phyloP scores from a whole-genome alignment of 2,113 vertebrate genomes.

The Lophura nycthemera region DNA sequence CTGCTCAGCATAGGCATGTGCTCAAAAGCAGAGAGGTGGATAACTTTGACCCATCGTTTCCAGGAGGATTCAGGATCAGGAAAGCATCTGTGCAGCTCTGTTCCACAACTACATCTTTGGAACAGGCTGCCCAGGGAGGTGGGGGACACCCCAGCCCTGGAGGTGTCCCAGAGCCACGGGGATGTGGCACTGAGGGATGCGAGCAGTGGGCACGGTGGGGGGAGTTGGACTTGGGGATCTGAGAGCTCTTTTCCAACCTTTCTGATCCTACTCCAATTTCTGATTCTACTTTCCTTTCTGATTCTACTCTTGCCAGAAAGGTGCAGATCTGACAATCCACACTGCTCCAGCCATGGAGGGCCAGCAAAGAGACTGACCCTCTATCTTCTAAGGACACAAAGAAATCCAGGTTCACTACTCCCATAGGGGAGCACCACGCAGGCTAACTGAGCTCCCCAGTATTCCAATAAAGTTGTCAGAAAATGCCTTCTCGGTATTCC shows the following conservation, averaged over 20 bases:
- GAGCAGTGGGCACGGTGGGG: too few species aligned
- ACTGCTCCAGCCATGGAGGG: too few species aligned
- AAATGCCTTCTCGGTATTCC: background rate
- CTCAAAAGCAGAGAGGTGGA: background rate
- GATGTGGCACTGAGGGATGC: too few species aligned
- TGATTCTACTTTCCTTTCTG: too few species aligned
- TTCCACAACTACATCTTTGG: background rate
- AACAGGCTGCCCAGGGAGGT: too few species aligned
- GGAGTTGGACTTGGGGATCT: too few species aligned
- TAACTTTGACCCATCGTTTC: fast-evolving
- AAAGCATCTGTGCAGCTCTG: background rate
- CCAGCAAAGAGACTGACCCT: background rate
- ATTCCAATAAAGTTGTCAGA: background rate
- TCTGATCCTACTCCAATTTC: too few species aligned
- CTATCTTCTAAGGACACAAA: background rate
- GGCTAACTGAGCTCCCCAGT: background rate
- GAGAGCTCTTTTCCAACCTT: too few species aligned
- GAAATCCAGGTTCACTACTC: background rate
- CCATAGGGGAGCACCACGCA: background rate
- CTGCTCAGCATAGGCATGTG: background rate
- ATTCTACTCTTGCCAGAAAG: background rate
- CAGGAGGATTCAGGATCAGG: background rate
- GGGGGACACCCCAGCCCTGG: too few species aligned
- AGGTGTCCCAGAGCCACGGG: too few species aligned
- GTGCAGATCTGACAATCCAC: background rate